A percentile compares a stretch with the other conserved stretches of the same genome.
Conservation (phyloP, 2,888 invertebrate genomes). For the Drosophila borborema region DNA sequence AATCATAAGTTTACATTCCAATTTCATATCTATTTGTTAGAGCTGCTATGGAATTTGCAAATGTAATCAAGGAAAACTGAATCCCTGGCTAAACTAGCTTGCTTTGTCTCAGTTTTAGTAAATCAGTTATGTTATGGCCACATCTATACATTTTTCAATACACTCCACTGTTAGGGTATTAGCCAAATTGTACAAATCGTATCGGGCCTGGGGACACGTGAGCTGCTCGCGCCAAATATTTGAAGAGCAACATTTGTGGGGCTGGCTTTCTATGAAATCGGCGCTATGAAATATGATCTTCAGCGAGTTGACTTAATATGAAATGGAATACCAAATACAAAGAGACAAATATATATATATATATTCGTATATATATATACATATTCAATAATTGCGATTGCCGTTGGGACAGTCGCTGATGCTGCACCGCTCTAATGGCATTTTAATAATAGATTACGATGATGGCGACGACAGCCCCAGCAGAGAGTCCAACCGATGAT, state of each 20-base stretch:
- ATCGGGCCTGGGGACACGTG: slow-evolving; percentile 51
- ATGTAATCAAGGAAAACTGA: neutral
- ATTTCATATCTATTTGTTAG: too few species aligned
- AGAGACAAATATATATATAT: slow-evolving; percentile 3
- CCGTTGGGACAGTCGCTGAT: slow-evolving; percentile 65
- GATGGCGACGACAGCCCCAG: slow-evolving; percentile 56
- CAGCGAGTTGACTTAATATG: slow-evolving; percentile 8
- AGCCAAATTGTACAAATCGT: slow-evolving; percentile 4
- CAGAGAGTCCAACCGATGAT: slow-evolving; percentile 37
- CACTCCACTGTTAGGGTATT: slow-evolving; percentile 16
- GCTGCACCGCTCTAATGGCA: slow-evolving; percentile 72
- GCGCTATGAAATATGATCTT: slow-evolving; percentile 44
- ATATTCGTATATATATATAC: slow-evolving; percentile 16
- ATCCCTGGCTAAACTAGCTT: neutral
- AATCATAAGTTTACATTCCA: too few species aligned
- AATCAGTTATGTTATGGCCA: neutral
- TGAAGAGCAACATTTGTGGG: slow-evolving; percentile 62
- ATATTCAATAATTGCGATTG: slow-evolving; percentile 75
- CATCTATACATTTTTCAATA: neutral
- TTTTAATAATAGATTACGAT: slow-evolving; percentile 77
- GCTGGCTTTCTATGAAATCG: slow-evolving; percentile 52
- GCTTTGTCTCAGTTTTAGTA: neutral
- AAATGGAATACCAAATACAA: slow-evolving; percentile 29
- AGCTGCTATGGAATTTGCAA: neutral
- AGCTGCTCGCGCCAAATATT: slow-evolving; percentile 72